Base-by-base conservation (phyloP, 2,797 vertebrate genomes). In the Tragelaphus eurycerus region DNA sequence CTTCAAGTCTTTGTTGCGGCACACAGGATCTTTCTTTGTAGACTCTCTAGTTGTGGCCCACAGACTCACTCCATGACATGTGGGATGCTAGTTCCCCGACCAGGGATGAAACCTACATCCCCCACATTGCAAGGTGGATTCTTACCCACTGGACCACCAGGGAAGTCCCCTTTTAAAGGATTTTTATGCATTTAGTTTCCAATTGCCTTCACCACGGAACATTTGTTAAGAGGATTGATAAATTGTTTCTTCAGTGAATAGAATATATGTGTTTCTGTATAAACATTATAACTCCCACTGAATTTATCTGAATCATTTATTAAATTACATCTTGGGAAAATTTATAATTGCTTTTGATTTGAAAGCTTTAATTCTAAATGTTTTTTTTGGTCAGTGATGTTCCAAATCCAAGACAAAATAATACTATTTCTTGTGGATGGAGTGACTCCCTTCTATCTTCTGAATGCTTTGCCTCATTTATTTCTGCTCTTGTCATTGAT, bases 401-500 rank as follows among this genome's bases (percentile, higher is more conserved):
- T 89, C 87, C 6, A 96, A 95, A 95, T 59, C 57, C 48, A 74
- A 34, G 93, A 29, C n/a, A 50, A 52, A 78, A 90, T 52, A 50
- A 5, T 74, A 46, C 90, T 31, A 2, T 81, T 71, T 55, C 43
- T 27, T 21, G 17, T 27, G 4, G 64, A 67, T 76, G 19, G n/a
- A 60, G 1, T 86, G 50, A n/a, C 14, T 88, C 9, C 64, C 84
- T 96, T 85, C 16, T 78, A 46, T 52, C 54, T 97, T 92, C 86
- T 74, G 17, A 5, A 4, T 60, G 6, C 14, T 96, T 87, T 60
- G 29, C 16, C 15, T 90, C 64, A 29, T 93, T 86, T 95, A 74
- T 78, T 97, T 95, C 86, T 87, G 76, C 84, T 79, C 59, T 96
- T 96, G 29, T 96, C 59, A 85, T 21, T 46, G 57, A 1, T 54